Evolutionary conservation across 2,888 invertebrate genomes (phyloP).

Genomic region (Scaeva pyrastri): DNA sequence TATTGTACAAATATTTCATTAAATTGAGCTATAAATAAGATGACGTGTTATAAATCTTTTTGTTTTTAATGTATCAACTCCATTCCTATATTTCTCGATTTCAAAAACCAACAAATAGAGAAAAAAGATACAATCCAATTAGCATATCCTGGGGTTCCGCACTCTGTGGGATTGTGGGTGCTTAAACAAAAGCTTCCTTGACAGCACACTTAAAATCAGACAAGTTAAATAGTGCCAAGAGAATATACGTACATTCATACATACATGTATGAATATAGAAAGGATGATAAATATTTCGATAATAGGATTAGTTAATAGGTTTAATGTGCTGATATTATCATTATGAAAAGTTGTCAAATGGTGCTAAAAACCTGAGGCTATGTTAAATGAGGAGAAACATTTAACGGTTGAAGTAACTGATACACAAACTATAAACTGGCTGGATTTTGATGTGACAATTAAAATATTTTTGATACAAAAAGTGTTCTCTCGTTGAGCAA

Average conservation of each 20-base stretch:
- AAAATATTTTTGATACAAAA: neutral
- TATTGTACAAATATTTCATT: too few relatives aligned
- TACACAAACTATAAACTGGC: neutral
- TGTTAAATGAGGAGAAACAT: neutral
- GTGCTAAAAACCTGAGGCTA: conserved; percentile 16
- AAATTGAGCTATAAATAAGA: neutral
- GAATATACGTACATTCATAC: neutral
- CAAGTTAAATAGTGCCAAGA: conserved; percentile 25
- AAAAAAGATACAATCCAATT: conserved; percentile 7
- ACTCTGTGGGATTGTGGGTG: conserved; percentile 11
- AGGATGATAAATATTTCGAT: conserved; percentile 15
- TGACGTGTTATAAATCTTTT: neutral
- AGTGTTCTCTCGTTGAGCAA: too few relatives aligned
- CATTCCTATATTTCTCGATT: neutral
- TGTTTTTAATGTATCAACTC: neutral
- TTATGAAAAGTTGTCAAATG: conserved; percentile 13
- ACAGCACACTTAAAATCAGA: conserved; percentile 8
- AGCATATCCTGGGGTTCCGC: conserved; percentile 2
- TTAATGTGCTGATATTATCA: neutral
- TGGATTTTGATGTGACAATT: neutral
- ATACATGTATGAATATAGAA: too few relatives aligned
- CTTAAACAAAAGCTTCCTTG: neutral
- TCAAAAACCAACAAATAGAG: neutral
- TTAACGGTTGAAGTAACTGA: neutral
- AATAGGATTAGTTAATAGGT: conserved; percentile 45